A percentile compares a stretch with the other conserved stretches of the same genome.
These are phyloP conservation scores for Eulithis prunata DNA, from an alignment of 2,888 invertebrate genomes.

Conservation along the genomic window DNA sequence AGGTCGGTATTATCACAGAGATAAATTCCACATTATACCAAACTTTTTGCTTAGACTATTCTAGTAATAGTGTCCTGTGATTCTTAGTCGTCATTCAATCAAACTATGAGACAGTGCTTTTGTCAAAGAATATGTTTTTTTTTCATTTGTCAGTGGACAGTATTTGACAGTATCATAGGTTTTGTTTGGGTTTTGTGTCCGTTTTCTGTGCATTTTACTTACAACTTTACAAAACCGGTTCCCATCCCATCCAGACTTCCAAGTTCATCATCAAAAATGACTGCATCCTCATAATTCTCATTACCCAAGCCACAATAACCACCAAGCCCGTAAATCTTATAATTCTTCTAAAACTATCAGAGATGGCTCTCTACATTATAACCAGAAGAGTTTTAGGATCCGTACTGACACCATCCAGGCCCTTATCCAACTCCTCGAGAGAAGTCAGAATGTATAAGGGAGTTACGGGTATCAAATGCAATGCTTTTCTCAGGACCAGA, in stretches of 20 bases:
- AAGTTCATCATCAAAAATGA: slow-evolving; percentile 9
- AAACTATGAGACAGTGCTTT: no score
- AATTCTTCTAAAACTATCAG: slow-evolving; percentile 10
- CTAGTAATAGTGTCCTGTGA: no score
- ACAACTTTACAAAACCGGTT: not conserved
- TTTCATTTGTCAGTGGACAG: no score
- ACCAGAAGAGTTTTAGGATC: slow-evolving; percentile 14
- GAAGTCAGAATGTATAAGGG: slow-evolving; percentile 9
- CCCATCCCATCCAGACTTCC: no score
- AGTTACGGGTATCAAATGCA: slow-evolving; percentile 16
- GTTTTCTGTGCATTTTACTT: not conserved
- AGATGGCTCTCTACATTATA: slow-evolving; percentile 22
- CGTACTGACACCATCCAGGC: slow-evolving; percentile 10
- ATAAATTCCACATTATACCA: not conserved
- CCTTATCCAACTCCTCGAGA: not conserved
- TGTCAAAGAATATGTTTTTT: no score
- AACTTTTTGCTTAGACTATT: no score
- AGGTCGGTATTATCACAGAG: no score
- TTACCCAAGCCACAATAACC: not conserved
- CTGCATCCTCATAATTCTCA: not conserved
- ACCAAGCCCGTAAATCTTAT: not conserved
- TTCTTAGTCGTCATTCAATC: no score
- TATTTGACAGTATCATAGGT: no score
- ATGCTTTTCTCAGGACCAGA: slow-evolving; percentile 3
- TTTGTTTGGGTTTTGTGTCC: not conserved